phyloP scores from a whole-genome alignment of 2,113 vertebrate species.

The Lichenostomus cassidix region DNA sequence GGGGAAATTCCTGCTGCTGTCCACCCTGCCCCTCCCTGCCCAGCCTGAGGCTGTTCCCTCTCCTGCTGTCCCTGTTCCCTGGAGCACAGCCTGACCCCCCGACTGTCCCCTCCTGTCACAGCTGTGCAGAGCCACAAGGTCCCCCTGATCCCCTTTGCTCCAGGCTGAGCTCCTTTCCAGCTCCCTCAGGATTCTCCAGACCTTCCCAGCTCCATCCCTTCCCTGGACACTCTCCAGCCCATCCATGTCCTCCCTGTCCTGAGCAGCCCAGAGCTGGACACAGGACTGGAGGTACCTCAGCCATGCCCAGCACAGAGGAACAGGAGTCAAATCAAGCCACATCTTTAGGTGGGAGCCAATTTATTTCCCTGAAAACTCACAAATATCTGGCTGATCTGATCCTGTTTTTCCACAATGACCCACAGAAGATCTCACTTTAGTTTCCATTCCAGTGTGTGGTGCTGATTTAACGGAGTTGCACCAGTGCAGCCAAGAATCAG shows the following conservation, averaged over 20 bases:
- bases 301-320: neutral
- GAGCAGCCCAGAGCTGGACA: neutral
- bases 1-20: neutral
- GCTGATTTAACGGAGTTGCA: constrained; percentile 22
- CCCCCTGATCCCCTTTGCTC: neutral
- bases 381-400: neutral
- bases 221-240: accelerated
- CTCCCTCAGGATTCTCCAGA: neutral
- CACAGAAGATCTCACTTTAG: neutral
- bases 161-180: neutral
- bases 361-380: neutral
- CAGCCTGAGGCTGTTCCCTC: neutral
- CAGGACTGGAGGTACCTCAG: neutral
- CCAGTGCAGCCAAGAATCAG: neutral
- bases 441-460: neutral
- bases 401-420: neutral
- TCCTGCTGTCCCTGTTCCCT: neutral
- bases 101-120: neutral
- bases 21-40: neutral
- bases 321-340: neutral
- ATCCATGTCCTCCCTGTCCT: accelerated
- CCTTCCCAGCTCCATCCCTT: accelerated
- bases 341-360: neutral
- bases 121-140: neutral
- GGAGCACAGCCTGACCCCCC: neutral